Base-by-base conservation (phyloP, 2,113 vertebrate genomes). In the Gobio gobio region DNA sequence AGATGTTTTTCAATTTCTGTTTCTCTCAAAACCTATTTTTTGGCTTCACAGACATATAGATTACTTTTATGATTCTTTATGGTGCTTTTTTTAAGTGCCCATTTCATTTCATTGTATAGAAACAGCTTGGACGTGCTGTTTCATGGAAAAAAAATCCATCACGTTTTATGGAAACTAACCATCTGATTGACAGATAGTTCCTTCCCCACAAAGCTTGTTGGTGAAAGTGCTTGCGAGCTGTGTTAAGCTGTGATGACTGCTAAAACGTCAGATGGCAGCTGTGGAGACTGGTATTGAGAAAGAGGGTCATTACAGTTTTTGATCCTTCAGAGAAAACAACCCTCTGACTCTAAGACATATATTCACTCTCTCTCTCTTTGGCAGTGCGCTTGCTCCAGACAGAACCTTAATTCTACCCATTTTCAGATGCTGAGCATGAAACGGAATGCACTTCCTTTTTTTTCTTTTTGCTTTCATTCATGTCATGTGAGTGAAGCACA, bases 221-320 rank as follows among this genome's bases (percentile, higher is more conserved):
- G 49, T 64, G 33, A 56, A 49, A 47, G 43, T n/a, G 43, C 29
- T 49, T 66, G 59, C n/a, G 51, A 16, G 58, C 51, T 51, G 58
- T 33, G 73, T 47, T 26, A 87, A 78, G 78, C 61, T 5, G 20
- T 33, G 26, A 78, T 72, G 75, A 74, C 24, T 76, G 9, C 18
- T 7, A 84, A 61, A 45, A 14, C 36, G 13, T 61, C 22, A 78
- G 76, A 43, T 43, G 76, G 33, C 18, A 75, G 59, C 61, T 78
- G 83, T 54, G 29, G 83, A 85, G 26, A 78, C 59, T 14, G 75
- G 75, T 84, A 66, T 22, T 78, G 26, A 12, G 56, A 51, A 45
- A 63, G 74, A 63, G 26, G 40, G 26, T 20, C 83, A 68, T 78
- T 66, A 68, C 59, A 58, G 14, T 63, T 56, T 85, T 78, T 70